Evolutionary conservation across 1,140 invertebrate genomes (phyloP).

Genomic region (Brachionus angularis): DNA sequence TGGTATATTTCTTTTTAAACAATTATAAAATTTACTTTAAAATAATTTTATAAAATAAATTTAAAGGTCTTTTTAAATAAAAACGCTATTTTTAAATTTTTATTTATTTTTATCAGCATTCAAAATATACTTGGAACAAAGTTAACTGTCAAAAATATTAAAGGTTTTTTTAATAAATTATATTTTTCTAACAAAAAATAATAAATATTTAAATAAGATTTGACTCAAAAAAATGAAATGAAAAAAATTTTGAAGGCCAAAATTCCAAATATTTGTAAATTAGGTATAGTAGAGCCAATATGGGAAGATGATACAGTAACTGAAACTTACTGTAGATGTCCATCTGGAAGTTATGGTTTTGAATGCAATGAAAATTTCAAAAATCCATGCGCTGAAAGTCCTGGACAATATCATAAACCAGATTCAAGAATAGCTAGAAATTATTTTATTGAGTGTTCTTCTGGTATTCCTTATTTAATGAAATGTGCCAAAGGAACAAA

Average conservation of each 20-base stretch:
- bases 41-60: no score
- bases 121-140: no score
- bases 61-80: no score
- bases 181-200: neutral
- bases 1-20: no score
- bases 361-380: constrained; percentile 3
- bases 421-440: constrained; percentile 12
- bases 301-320: constrained; percentile 37
- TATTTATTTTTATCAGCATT: no score
- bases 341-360: constrained; percentile 19
- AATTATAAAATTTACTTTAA: no score
- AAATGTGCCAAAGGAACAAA: constrained; percentile 36
- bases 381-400: neutral
- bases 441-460: constrained; percentile 36
- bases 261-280: constrained; percentile 25
- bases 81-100: no score
- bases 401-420: neutral
- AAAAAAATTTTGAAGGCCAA: constrained; percentile 11
- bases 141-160: neutral
- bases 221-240: neutral
- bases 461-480: constrained; percentile 37
- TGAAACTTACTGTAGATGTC: constrained; percentile 38
- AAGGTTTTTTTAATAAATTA: constrained; percentile 9
- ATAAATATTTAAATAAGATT: neutral
- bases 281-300: constrained; percentile 12